phyloP scores from a whole-genome alignment of 1,140 invertebrate species.

The Lepidurus couesii region DNA sequence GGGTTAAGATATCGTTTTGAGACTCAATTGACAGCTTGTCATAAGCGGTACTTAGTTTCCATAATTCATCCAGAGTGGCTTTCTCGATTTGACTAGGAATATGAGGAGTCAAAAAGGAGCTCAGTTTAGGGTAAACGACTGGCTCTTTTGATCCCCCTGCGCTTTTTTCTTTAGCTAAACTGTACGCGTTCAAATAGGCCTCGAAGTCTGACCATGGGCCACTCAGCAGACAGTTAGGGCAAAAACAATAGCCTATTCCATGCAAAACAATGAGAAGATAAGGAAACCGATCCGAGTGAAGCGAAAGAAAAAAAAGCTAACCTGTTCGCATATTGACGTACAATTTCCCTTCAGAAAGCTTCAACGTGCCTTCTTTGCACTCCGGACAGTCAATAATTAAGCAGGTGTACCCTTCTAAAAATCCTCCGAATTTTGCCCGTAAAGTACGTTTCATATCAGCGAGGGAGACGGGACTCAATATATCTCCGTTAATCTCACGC shows the following conservation, averaged over 20 bases:
- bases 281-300: background rate
- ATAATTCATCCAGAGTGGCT: background rate
- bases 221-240: constrained; percentile 25
- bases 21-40: background rate
- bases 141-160: background rate
- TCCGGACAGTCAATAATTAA: constrained; percentile 28
- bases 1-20: background rate
- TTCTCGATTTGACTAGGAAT: background rate
- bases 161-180: background rate
- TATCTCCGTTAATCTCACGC: constrained; percentile 22
- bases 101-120: background rate
- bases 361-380: constrained; percentile 7
- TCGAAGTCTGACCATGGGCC: constrained; percentile 1
- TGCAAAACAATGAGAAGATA: background rate
- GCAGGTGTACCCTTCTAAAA: constrained; percentile 33
- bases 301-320: constrained; percentile 24
- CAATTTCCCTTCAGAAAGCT: constrained; percentile 24
- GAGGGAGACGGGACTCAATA: background rate
- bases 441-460: constrained; percentile 29
- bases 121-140: background rate
- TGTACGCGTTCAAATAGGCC: background rate
- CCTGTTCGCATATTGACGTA: constrained; percentile 32
- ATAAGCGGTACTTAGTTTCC: background rate
- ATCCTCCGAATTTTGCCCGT: constrained; percentile 25
- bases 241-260: background rate